Evolutionary conservation across 2,113 vertebrate species (phyloP).

Genomic region (zebrafish (Danio rerio)): GRCz12tu NC_133184.1:17953001-17953500

Average conservation of each 20-base stretch:
- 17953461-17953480: constrained; percentile 21
- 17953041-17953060: constrained; percentile 63
- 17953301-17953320: too few species aligned
- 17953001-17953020: constrained; percentile 48
- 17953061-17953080: constrained; percentile 64
- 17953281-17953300: too few species aligned
- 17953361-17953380: too few species aligned
- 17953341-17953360: too few species aligned
- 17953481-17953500: background rate
- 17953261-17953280: too few species aligned
- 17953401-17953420: background rate
- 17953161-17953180: background rate
- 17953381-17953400: background rate
- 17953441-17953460: constrained; percentile 33
- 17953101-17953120: constrained; percentile 20
- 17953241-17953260: too few species aligned
- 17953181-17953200: too few species aligned
- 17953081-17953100: constrained; percentile 4
- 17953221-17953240: too few species aligned
- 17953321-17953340: too few species aligned
- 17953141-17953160: background rate
- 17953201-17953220: too few species aligned
- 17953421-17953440: constrained; percentile 5
- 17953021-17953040: constrained; percentile 67
- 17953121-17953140: too few species aligned